These are phyloP conservation scores for Chalcis sispes DNA, from an alignment of 2,888 invertebrate species.

Conservation along the genomic window DNA sequence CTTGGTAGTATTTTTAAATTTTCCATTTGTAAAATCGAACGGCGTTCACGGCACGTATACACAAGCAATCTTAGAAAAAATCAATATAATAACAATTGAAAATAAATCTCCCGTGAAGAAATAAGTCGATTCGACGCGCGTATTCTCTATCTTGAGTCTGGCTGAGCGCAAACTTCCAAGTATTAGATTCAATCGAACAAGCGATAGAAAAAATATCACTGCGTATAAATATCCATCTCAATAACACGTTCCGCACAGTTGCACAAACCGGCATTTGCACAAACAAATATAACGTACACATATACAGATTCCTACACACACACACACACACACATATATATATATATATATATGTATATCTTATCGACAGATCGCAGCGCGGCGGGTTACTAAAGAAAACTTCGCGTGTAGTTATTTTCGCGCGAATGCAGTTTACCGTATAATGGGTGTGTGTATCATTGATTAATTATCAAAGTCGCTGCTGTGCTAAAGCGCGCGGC, in stretches of 20 bases:
- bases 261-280: conserved; percentile 1
- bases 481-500: no score
- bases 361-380: no score
- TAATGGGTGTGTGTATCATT: conserved; percentile 37
- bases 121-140: conserved; percentile 13
- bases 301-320: no score
- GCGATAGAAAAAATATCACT: conserved; percentile 3
- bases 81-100: background rate
- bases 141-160: no score
- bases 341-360: no score
- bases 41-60: no score
- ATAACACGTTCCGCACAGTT: background rate
- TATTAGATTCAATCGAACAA: conserved; percentile 10
- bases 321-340: no score
- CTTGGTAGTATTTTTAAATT: no score
- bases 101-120: conserved; percentile 22
- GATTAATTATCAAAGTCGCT: conserved; percentile 55
- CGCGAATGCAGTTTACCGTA: conserved; percentile 12
- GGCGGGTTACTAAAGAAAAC: no score
- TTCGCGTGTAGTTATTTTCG: background rate
- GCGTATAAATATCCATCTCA: background rate
- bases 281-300: conserved; percentile 11
- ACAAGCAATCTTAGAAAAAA: no score
- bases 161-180: conserved; percentile 17
- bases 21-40: no score